Conservation (phyloP, 2,888 invertebrate genomes). For the Dioctria linearis region DNA sequence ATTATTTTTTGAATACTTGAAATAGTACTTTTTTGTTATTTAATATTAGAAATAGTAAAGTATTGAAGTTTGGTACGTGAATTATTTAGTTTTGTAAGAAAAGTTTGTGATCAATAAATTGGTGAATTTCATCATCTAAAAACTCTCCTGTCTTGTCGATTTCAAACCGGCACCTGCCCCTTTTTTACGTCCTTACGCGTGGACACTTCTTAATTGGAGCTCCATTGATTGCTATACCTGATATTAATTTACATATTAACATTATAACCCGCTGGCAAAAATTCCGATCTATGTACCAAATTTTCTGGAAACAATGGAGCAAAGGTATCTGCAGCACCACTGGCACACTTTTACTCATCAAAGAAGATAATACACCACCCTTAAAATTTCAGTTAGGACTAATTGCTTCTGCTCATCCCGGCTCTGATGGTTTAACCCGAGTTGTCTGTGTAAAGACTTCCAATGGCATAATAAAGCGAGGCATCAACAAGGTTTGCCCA, state of each 20-base stretch:
- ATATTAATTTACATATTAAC: background rate
- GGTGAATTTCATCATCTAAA: no score
- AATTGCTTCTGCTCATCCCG: background rate
- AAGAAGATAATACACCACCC: background rate
- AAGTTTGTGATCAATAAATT: no score
- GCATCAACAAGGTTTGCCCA: no score
- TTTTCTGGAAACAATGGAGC: slow-evolving; percentile 1
- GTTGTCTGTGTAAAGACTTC: background rate
- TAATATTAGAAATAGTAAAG: no score
- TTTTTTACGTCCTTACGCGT: background rate
- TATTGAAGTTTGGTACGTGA: no score
- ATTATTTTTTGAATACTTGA: no score
- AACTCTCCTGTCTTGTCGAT: no score
- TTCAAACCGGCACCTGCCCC: no score
- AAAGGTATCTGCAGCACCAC: background rate
- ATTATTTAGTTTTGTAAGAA: no score
- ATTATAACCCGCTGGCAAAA: background rate
- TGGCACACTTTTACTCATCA: background rate
- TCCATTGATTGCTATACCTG: background rate
- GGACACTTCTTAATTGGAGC: background rate
- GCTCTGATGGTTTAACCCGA: background rate
- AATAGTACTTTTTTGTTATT: no score
- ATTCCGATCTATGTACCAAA: background rate
- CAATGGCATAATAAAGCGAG: background rate
- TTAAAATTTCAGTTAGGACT: background rate